These are phyloP conservation scores for Dissostichus mawsoni DNA, from an alignment of 2,113 vertebrate genomes.

Conservation along the genomic window DNA sequence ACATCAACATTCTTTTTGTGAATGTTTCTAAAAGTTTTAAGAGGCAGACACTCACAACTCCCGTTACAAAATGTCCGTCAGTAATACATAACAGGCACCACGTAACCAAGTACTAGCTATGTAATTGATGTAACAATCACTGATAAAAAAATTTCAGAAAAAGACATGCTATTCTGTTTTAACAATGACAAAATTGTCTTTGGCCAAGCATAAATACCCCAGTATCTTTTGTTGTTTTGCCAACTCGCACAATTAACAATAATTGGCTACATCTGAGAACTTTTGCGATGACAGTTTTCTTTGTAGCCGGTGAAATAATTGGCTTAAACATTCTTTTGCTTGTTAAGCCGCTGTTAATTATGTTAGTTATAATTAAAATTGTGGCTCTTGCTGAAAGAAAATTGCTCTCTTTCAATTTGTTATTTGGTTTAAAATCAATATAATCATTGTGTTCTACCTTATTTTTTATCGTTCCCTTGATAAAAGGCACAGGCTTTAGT, in stretches of 20 bases:
- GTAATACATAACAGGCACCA: not conserved
- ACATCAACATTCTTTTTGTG: no score
- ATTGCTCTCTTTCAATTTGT: not conserved
- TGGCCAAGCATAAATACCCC: not conserved
- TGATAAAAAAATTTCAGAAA: no score
- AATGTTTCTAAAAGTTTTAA: not conserved
- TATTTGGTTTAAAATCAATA: not conserved
- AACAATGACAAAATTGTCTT: no score
- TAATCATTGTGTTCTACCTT: not conserved
- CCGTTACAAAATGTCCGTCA: not conserved
- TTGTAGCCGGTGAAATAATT: not conserved
- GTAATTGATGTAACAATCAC: no score
- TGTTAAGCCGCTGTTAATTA: not conserved
- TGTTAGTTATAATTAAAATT: not conserved
- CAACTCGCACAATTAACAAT: conserved; percentile 13
- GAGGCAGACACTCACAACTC: not conserved
- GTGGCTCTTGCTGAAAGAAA: not conserved
- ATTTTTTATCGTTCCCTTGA: not conserved
- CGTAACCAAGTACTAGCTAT: not conserved
- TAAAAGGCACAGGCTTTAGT: conserved; percentile 1
- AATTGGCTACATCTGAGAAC: not conserved
- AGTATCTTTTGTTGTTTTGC: not conserved
- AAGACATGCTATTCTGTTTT: not conserved
- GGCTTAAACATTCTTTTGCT: not conserved
- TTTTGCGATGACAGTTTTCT: conserved; percentile 1